phyloP scores from a whole-genome alignment of 2,797 vertebrate genomes.

The Falco naumanni region DNA sequence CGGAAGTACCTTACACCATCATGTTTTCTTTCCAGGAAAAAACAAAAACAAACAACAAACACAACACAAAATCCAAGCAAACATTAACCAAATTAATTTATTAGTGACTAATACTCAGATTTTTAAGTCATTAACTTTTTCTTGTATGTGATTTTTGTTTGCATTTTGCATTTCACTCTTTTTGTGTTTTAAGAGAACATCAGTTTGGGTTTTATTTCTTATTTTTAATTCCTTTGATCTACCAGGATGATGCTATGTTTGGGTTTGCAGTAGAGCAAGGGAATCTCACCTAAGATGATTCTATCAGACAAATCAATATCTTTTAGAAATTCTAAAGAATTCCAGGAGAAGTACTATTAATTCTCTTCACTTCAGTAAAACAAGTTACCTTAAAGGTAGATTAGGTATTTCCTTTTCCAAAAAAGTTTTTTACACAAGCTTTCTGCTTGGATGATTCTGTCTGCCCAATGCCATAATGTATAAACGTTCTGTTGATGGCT shows the following conservation, averaged over 20 bases:
- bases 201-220: background rate
- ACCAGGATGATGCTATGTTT: background rate
- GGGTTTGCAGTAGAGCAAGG: background rate
- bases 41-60: too few relatives aligned
- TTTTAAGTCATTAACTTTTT: background rate
- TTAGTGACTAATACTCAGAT: background rate
- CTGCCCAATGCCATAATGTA: background rate
- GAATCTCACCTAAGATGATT: background rate
- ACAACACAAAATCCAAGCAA: background rate
- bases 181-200: background rate
- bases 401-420: background rate
- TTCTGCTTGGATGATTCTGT: background rate
- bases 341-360: background rate
- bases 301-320: background rate
- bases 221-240: background rate
- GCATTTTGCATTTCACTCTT: background rate
- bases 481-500: background rate
- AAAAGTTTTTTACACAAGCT: background rate
- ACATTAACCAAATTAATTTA: background rate
- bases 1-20: background rate
- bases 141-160: background rate
- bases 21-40: accelerated
- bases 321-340: background rate
- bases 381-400: background rate
- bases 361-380: background rate